Percentiles rank a stretch among this genome's conserved stretches.
Evolutionary conservation across 2,888 invertebrate species (phyloP).

Genomic region (Metalampra italica): DNA sequence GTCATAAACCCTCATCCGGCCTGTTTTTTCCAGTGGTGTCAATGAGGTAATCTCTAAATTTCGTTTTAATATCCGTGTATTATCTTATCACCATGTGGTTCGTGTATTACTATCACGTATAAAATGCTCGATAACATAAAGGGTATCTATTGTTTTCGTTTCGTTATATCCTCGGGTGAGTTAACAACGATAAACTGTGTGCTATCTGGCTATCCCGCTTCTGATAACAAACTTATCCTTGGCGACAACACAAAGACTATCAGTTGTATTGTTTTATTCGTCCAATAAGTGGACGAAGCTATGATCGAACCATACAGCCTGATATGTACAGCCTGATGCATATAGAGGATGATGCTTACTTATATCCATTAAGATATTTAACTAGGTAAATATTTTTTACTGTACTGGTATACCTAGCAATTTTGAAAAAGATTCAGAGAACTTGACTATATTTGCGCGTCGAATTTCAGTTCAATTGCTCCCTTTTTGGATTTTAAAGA

Average conservation of each 20-base stretch:
- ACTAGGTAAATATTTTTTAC: no score
- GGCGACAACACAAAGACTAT: neutral
- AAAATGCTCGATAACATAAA: neutral
- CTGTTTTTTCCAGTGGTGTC: neutral
- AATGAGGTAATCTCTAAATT: neutral
- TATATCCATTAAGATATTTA: no score
- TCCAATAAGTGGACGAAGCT: no score
- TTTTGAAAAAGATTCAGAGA: no score
- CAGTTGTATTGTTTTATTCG: no score
- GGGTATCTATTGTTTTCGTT: constrained; percentile 7
- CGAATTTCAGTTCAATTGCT: no score
- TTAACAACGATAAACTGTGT: constrained; percentile 5
- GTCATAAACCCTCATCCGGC: neutral
- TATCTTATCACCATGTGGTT: neutral
- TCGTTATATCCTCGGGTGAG: constrained; percentile 3
- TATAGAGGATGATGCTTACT: no score
- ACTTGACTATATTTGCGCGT: no score
- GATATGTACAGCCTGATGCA: no score
- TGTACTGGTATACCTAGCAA: no score
- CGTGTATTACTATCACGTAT: neutral
- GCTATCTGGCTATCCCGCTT: neutral
- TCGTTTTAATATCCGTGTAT: neutral
- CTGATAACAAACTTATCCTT: neutral
- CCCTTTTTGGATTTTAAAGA: no score
- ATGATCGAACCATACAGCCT: no score